Conservation (phyloP, 2,113 vertebrate species). For the Apus apus region DNA sequence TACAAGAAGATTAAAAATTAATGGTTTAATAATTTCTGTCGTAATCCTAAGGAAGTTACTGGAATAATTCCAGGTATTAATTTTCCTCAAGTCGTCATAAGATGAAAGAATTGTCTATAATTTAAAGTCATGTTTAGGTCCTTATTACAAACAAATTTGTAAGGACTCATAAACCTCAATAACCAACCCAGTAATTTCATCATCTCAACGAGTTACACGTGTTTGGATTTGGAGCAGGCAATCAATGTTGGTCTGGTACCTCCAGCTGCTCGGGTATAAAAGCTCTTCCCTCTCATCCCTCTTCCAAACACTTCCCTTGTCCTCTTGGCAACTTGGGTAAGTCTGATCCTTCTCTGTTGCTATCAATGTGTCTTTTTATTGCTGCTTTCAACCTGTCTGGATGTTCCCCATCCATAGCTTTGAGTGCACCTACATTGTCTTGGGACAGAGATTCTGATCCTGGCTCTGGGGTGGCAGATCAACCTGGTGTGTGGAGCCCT, state of each 20-base stretch:
- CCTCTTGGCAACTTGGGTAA: constrained; percentile 9
- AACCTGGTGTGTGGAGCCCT: fast-evolving
- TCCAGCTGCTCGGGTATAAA: constrained; percentile 16
- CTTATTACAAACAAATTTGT: background rate
- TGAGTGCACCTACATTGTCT: fast-evolving
- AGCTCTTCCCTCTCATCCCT: background rate
- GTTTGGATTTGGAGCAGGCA: background rate
- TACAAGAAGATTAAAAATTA: background rate
- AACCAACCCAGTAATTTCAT: background rate
- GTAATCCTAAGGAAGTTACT: background rate
- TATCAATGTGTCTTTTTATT: fast-evolving
- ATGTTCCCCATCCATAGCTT: background rate
- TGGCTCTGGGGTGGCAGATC: background rate
- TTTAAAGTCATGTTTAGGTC: background rate
- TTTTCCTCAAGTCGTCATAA: background rate
- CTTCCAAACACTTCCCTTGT: constrained; percentile 29
- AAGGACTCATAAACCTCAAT: background rate
- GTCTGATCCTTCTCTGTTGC: background rate
- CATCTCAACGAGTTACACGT: background rate
- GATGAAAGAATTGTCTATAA: constrained; percentile 33
- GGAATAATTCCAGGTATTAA: background rate
- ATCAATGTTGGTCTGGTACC: background rate
- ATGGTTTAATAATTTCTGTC: background rate
- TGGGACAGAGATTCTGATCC: background rate
- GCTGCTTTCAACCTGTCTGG: background rate